Evolutionary conservation across 2,113 vertebrate genomes (phyloP).

Genomic region (Mixornis gularis): DNA sequence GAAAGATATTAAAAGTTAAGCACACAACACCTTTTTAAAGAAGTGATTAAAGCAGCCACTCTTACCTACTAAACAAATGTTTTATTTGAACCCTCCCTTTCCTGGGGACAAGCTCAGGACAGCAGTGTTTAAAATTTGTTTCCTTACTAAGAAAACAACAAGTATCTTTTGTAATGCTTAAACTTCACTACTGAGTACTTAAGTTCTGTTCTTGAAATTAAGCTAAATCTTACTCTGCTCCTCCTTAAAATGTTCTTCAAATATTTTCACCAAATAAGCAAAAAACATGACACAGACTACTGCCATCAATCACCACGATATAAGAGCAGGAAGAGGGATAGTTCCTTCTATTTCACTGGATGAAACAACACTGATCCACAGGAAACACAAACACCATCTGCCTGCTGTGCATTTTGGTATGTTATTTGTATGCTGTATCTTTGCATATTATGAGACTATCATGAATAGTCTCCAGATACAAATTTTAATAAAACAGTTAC

Average conservation of each 20-base stretch:
- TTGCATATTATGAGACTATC: background rate
- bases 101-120: background rate
- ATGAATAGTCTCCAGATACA: background rate
- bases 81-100: background rate
- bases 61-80: background rate
- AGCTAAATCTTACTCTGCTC: background rate
- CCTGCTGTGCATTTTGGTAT: background rate
- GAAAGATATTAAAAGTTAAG: background rate
- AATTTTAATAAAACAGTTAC: constrained; percentile 61
- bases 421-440: constrained; percentile 38
- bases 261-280: background rate
- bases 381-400: constrained; percentile 55
- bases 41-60: background rate
- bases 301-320: background rate
- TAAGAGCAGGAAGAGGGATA: background rate
- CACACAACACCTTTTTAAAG: background rate
- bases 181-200: background rate
- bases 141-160: background rate
- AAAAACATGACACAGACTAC: background rate
- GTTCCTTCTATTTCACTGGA: background rate
- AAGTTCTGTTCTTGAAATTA: background rate
- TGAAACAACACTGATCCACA: background rate
- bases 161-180: background rate
- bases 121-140: background rate
- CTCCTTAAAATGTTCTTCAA: background rate